Conservation (phyloP, 2,888 invertebrate genomes). For the Ferdinandea cuprea region DNA sequence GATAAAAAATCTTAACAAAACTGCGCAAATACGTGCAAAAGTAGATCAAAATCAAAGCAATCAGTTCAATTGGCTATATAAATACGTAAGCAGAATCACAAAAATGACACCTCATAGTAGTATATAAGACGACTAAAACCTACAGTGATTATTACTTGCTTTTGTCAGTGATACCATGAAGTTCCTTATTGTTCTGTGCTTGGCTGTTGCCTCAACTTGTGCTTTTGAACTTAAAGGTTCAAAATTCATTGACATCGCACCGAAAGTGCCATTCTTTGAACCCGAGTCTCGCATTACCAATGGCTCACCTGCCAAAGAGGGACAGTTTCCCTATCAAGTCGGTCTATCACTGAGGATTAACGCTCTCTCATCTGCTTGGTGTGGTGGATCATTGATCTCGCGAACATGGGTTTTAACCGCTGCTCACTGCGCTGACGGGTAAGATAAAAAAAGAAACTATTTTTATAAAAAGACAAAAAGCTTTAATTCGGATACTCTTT, state of each 20-base stretch:
- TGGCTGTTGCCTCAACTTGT: conserved; percentile 77
- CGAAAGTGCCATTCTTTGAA: neutral
- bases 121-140: neutral
- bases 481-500: neutral
- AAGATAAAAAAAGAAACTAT: neutral
- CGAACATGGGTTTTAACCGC: conserved; percentile 77
- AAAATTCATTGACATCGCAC: conserved; percentile 6
- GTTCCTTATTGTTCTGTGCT: conserved; percentile 77
- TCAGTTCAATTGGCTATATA: too few relatives aligned
- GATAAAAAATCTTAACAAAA: too few relatives aligned
- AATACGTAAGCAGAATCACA: too few relatives aligned
- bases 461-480: neutral
- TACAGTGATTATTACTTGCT: neutral
- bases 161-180: conserved; percentile 76
- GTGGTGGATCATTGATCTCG: conserved; percentile 77
- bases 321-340: conserved; percentile 36
- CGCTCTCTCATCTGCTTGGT: conserved; percentile 25
- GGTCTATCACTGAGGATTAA: conserved; percentile 9
- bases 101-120: too few relatives aligned
- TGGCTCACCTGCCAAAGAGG: neutral
- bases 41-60: too few relatives aligned
- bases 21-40: too few relatives aligned
- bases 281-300: conserved; percentile 34
- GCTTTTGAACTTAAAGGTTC: conserved; percentile 76
- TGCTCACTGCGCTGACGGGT: conserved; percentile 76